These are phyloP conservation scores for Epizoanthus rinbou DNA, from an alignment of 92 coral and sea anemone species.

Conservation along the genomic window DNA sequence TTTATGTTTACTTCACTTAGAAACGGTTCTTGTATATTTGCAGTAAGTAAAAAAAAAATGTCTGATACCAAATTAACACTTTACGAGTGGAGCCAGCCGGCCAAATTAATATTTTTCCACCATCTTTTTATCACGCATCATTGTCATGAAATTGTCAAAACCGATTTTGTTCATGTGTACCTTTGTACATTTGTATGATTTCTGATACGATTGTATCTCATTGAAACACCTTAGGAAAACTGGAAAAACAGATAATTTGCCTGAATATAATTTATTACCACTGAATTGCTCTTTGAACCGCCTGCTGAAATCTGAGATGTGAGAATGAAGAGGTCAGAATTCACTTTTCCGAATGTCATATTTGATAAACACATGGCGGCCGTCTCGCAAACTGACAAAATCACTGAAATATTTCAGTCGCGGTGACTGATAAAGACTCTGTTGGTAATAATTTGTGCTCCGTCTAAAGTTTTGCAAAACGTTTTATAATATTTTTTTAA, in stretches of 20 bases:
- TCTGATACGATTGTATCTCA: background rate
- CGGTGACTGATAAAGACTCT: background rate
- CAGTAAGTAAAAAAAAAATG: background rate
- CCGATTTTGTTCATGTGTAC: background rate
- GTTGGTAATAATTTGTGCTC: background rate
- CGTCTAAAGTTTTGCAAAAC: background rate
- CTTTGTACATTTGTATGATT: background rate
- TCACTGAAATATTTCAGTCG: background rate
- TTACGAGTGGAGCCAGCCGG: background rate
- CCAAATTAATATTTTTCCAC: background rate
- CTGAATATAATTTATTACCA: background rate
- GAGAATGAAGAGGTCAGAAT: background rate
- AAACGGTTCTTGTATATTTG: constrained; percentile 27
- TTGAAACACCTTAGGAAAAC: background rate
- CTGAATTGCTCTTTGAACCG: too few relatives aligned
- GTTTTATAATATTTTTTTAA: background rate
- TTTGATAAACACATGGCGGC: background rate
- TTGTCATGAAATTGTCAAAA: background rate
- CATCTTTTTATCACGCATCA: constrained; percentile 1
- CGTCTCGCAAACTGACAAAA: background rate
- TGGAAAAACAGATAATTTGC: background rate
- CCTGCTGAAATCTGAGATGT: too few relatives aligned
- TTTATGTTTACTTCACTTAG: constrained; percentile 28
- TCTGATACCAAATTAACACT: constrained; percentile 16
- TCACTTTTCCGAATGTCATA: background rate